phyloP scores from a whole-genome alignment of 1,140 invertebrate genomes.

The Chironomus tepperi region DNA sequence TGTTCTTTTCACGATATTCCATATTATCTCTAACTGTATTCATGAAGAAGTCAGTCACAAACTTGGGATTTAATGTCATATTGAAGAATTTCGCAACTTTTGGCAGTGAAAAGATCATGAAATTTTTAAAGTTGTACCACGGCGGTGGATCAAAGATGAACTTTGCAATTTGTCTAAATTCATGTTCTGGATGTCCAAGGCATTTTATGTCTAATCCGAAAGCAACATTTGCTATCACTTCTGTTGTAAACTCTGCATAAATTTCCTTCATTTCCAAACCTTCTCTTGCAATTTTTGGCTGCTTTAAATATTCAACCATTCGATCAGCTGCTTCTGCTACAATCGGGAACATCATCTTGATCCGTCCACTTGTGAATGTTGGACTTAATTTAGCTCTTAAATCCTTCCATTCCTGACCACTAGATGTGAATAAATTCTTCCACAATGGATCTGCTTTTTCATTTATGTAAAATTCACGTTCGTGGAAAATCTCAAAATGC shows the following conservation, averaged over 20 bases:
- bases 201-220: slow-evolving; percentile 35
- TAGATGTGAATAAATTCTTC: slow-evolving; percentile 43
- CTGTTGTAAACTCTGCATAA: slow-evolving; percentile 35
- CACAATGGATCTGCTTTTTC: slow-evolving; percentile 45
- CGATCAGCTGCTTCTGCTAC: slow-evolving; percentile 37
- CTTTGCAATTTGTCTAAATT: slow-evolving; percentile 32
- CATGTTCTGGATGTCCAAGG: slow-evolving; percentile 35
- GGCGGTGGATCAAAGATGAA: neutral
- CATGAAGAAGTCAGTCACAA: slow-evolving; percentile 43
- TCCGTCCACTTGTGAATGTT: slow-evolving; percentile 43
- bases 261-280: slow-evolving; percentile 36
- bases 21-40: slow-evolving; percentile 47
- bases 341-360: slow-evolving; percentile 44
- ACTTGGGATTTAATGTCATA: slow-evolving; percentile 38
- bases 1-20: slow-evolving; percentile 41
- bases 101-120: neutral
- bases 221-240: slow-evolving; percentile 37
- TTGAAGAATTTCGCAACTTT: slow-evolving; percentile 15
- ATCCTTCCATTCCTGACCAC: slow-evolving; percentile 42
- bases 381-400: slow-evolving; percentile 41
- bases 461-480: slow-evolving; percentile 43
- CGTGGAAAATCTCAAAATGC: slow-evolving; percentile 34
- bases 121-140: neutral
- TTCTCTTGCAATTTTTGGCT: slow-evolving; percentile 33
- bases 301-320: slow-evolving; percentile 35